Conservation (phyloP, 2,888 invertebrate genomes). For the Teleogryllus oceanicus region DNA sequence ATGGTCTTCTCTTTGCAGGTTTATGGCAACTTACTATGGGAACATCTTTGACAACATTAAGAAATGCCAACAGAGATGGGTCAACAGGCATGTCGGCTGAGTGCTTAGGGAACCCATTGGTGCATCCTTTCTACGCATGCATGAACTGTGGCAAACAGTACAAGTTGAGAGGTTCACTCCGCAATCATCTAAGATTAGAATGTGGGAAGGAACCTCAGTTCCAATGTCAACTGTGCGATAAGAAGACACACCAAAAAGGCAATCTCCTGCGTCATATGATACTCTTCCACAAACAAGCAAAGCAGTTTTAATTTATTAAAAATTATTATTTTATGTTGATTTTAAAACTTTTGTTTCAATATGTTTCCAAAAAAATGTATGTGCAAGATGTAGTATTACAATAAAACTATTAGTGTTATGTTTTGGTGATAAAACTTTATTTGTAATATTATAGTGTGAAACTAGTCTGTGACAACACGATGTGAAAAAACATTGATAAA, state of each 20-base stretch:
- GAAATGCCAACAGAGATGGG: too few species aligned
- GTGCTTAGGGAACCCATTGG: background rate
- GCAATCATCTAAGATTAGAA: conserved; percentile 36
- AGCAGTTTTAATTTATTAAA: background rate
- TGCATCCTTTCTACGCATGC: conserved; percentile 22
- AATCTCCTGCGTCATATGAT: conserved; percentile 35
- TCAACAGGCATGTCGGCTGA: too few species aligned
- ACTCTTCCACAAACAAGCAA: background rate
- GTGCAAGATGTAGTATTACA: too few species aligned
- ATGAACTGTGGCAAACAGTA: conserved; percentile 36
- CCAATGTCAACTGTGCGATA: conserved; percentile 32
- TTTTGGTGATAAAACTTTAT: too few species aligned
- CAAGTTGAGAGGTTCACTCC: conserved; percentile 39
- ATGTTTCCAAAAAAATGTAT: too few species aligned
- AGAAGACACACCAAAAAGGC: conserved; percentile 36
- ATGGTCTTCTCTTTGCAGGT: background rate
- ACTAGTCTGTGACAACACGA: background rate
- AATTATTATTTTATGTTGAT: too few species aligned
- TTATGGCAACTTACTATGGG: background rate
- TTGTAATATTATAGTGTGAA: background rate
- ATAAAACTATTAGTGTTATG: too few species aligned
- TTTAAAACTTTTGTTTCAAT: too few species aligned
- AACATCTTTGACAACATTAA: too few species aligned
- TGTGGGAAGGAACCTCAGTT: conserved; percentile 37
- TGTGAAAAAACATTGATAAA: background rate